phyloP scores from a whole-genome alignment of 2,888 invertebrate genomes.

The Parthenolecanium corni region DNA sequence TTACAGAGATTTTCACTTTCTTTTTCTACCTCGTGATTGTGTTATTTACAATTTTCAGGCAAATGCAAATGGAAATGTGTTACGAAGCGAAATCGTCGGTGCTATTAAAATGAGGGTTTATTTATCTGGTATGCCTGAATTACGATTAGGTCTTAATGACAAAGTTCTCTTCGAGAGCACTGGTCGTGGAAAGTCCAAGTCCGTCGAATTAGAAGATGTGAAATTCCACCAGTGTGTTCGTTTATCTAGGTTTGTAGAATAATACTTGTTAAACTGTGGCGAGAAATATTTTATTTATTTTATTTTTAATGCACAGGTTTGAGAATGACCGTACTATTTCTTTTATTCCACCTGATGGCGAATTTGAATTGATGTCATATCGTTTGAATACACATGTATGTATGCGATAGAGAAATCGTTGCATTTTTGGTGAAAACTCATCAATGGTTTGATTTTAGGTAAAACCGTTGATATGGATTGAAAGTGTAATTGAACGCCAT shows the following conservation, averaged over 20 bases:
- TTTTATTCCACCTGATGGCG: slow-evolving; percentile 59
- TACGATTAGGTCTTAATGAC: slow-evolving; percentile 54
- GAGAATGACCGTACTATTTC: slow-evolving; percentile 57
- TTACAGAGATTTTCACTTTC: not conserved
- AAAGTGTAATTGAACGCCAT: slow-evolving; percentile 54
- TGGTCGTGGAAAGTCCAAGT: slow-evolving; percentile 53
- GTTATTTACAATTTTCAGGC: slow-evolving; percentile 37
- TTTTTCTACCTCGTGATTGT: not conserved
- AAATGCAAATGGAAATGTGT: slow-evolving; percentile 52
- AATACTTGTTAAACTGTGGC: not conserved
- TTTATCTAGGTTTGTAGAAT: slow-evolving; percentile 42
- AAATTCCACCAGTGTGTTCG: slow-evolving; percentile 61
- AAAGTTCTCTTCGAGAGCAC: slow-evolving; percentile 56
- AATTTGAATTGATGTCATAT: slow-evolving; percentile 59
- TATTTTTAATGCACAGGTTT: slow-evolving; percentile 37
- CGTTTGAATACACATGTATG: slow-evolving; percentile 49
- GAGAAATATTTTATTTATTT: not conserved
- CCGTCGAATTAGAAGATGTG: slow-evolving; percentile 57
- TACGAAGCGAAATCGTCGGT: slow-evolving; percentile 56
- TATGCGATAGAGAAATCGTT: not conserved
- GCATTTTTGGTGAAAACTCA: not conserved
- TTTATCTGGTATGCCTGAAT: slow-evolving; percentile 57
- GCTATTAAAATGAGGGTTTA: slow-evolving; percentile 57
- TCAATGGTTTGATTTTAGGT: slow-evolving; percentile 35
- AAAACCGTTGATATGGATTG: slow-evolving; percentile 59